A percentile compares a stretch with the other conserved stretches of the same genome.
phyloP scores from a whole-genome alignment of 2,888 invertebrate genomes.

The Acleris laterana region DNA sequence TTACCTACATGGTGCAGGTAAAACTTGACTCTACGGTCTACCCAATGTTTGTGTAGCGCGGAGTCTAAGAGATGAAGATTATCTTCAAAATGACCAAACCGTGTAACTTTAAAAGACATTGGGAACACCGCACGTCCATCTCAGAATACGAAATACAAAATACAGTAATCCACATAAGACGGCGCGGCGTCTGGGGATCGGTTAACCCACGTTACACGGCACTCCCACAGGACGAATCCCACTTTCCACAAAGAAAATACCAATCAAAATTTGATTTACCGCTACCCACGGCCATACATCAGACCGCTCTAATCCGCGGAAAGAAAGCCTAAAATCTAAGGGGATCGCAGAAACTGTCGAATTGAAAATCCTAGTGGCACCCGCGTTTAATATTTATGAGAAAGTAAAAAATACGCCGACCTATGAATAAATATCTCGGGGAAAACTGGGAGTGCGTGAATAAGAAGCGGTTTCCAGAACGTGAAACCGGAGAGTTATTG shows the following conservation, averaged over 20 bases:
- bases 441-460: constrained; percentile 42
- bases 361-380: constrained; percentile 78
- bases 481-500: constrained; percentile 12
- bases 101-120: constrained; percentile 22
- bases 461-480: constrained; percentile 28
- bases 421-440: constrained; percentile 68
- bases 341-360: constrained; percentile 72
- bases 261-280: constrained; percentile 85
- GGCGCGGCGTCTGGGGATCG: constrained; percentile 73
- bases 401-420: constrained; percentile 68
- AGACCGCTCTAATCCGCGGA: constrained; percentile 79
- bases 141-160: constrained; percentile 61
- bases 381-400: constrained; percentile 78
- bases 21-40: neutral
- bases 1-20: neutral
- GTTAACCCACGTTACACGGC: constrained; percentile 77
- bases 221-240: constrained; percentile 72
- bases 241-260: constrained; percentile 83
- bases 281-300: constrained; percentile 82
- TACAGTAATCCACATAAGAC: constrained; percentile 68
- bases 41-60: constrained; percentile 2
- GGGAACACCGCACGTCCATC: constrained; percentile 51
- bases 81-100: constrained; percentile 1
- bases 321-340: constrained; percentile 77
- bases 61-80: constrained; percentile 4